Base-by-base conservation (phyloP, 2,113 vertebrate species). In the Myotis yumanensis region DNA sequence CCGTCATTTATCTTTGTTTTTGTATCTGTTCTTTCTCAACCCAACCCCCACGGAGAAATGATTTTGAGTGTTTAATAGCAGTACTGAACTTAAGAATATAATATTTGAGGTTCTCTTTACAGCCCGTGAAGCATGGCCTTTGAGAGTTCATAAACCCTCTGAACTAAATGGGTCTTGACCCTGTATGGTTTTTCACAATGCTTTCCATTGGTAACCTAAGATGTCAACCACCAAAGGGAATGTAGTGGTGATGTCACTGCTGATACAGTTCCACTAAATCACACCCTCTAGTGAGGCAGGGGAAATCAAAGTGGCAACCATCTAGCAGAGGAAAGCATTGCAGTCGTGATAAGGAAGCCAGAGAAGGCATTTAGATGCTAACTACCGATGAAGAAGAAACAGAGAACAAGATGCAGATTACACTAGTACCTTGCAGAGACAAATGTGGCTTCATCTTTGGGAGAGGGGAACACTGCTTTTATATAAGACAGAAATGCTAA, bases 161-260 rank as follows among this genome's bases (percentile, higher is more conserved):
- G 54, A 91, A 80, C 20, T 37, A 79, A 93, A 37, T 52, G 43
- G 72, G 51, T 91, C 76, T 95, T 84, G 69, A 90, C 68, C 66
- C 22, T 93, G 5, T 37, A 35, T 52, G 23, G 20, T 9, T 95
- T 91, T 57, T 76, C 48, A 91, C 88, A 97, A 66, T 46, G 69
- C 37, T 37, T 81, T 62, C 86, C 77, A 92, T 94, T 96, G 94
- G 95, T 68, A 87, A 81, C 15, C 51, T 52, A 90, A 89, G 37
- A 96, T 66, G 28, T 89, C 89, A 94, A 59, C 72, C 43, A 90
- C 69, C 64, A 86, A 89, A 88, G 75, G 40, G 28, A 95, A 91
- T 14, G 57, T 71, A 79, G 25, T 72, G n/a, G 18, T 94, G 75
- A 86, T 54, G 57, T 89, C 89, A 91, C 17, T 90, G 57, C 72